Evolutionary conservation across 2,797 vertebrate species (phyloP).

Genomic region (Trachops cirrhosus): DNA sequence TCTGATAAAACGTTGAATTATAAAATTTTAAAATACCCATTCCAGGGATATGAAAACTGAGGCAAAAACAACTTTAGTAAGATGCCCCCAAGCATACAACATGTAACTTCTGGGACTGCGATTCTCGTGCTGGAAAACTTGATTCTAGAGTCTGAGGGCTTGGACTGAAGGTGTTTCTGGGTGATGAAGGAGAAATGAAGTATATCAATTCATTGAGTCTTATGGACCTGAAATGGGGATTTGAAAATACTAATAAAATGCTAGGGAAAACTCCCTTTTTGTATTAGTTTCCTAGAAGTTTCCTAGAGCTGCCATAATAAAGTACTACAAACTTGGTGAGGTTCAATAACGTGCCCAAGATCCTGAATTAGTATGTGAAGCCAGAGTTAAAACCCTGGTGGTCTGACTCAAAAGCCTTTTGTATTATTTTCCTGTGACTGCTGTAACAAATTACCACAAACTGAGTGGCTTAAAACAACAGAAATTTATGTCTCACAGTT

Average conservation of each 20-base stretch:
- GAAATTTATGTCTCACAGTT: neutral
- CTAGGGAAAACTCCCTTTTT: neutral
- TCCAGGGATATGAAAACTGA: neutral
- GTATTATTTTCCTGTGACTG: neutral
- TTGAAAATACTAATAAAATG: neutral
- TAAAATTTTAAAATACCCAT: neutral
- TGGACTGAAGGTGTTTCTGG: rapidly evolving
- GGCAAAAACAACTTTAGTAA: neutral
- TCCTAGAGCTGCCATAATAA: neutral
- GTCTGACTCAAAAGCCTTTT: neutral
- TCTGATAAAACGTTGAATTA: neutral
- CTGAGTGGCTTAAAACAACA: neutral
- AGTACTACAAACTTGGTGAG: neutral
- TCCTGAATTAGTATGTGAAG: neutral
- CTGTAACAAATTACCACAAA: neutral
- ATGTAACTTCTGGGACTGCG: neutral
- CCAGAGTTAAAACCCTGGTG: neutral
- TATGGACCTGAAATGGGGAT: neutral
- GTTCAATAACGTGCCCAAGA: neutral
- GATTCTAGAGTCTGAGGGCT: neutral
- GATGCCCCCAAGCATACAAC: neutral
- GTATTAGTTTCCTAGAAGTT: neutral
- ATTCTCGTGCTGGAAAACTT: rapidly evolving
- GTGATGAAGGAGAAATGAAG: neutral
- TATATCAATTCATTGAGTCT: neutral